Evolutionary conservation across 2,797 vertebrate genomes (phyloP).

Genomic region (Parambassis ranga): DNA sequence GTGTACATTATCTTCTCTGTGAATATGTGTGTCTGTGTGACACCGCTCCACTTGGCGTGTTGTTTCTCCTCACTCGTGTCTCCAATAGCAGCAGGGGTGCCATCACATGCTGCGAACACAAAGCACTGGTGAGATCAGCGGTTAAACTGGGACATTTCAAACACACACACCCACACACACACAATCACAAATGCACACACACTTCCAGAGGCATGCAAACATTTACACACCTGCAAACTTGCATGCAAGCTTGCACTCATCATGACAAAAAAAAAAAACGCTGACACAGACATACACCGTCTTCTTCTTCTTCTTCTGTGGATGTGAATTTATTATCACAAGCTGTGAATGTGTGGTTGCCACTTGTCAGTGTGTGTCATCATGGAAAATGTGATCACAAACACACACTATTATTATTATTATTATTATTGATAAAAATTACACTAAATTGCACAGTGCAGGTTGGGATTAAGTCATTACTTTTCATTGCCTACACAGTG

Average conservation of each 20-base stretch:
- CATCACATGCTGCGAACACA: conserved; percentile 55
- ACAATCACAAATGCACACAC: conserved; percentile 18
- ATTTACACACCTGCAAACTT: conserved; percentile 2
- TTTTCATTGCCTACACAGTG: no score
- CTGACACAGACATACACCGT: conserved; percentile 8
- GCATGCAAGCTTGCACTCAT: conserved; percentile 9
- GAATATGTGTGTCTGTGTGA: neutral
- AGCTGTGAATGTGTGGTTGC: no score
- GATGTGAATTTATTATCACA: neutral
- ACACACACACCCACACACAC: conserved; percentile 17
- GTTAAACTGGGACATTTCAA: conserved; percentile 69
- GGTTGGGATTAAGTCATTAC: no score
- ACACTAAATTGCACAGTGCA: no score
- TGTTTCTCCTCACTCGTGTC: conserved; percentile 3
- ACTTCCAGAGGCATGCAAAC: conserved; percentile 8
- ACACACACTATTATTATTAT: no score
- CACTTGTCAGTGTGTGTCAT: no score
- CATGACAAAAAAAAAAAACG: conserved; percentile 3
- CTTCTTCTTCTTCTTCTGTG: neutral
- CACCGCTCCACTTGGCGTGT: neutral
- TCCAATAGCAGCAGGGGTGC: conserved; percentile 45
- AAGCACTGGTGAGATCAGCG: conserved; percentile 38
- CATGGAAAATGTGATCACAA: no score
- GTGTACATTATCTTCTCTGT: neutral
- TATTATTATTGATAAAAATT: no score